Conservation (phyloP, 2,888 invertebrate species). For the Monoplex corrugatus region DNA sequence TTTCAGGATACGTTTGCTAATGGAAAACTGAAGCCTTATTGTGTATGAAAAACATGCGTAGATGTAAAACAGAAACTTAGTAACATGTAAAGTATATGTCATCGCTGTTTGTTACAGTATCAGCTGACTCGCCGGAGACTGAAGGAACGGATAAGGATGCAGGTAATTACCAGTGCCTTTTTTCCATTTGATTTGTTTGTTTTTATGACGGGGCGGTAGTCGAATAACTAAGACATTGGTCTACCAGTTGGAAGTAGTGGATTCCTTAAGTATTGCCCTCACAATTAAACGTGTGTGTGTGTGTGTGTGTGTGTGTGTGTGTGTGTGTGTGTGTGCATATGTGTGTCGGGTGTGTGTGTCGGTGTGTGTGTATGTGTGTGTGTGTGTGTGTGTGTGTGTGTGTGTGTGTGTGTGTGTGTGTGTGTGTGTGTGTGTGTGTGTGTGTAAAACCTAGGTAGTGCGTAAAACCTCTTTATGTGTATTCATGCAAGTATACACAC, state of each 20-base stretch:
- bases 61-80: too few relatives aligned
- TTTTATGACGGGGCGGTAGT: background rate
- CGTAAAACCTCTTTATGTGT: background rate
- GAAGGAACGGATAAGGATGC: slow-evolving; percentile 29
- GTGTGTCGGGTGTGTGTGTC: too few relatives aligned
- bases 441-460: background rate
- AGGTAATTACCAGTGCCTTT: background rate
- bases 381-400: background rate
- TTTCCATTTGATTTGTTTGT: background rate
- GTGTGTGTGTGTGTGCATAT: too few relatives aligned
- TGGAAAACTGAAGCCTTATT: too few relatives aligned
- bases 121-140: slow-evolving; percentile 13
- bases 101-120: slow-evolving; percentile 28
- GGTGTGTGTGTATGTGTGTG: background rate
- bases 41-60: too few relatives aligned
- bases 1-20: too few relatives aligned
- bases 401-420: background rate
- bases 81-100: background rate
- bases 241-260: too few relatives aligned
- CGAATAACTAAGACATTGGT: too few relatives aligned
- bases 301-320: too few relatives aligned
- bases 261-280: too few relatives aligned
- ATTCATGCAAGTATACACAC: background rate
- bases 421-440: background rate
- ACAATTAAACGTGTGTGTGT: too few relatives aligned